phyloP scores from a whole-genome alignment of 2,113 vertebrate species.

The Tangachromis dhanisi region DNA sequence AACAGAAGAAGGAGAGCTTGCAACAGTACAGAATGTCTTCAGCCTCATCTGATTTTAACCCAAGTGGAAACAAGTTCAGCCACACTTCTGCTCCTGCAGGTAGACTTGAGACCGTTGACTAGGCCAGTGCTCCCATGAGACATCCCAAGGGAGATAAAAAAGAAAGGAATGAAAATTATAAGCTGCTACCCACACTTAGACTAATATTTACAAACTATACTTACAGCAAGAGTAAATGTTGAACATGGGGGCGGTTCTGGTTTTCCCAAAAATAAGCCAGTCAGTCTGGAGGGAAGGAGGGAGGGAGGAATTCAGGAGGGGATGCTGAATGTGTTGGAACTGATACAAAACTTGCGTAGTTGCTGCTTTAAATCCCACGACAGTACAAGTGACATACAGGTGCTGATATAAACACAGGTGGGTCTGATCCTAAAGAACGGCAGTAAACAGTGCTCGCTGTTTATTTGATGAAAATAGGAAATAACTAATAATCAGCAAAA shows the following conservation, averaged over 20 bases:
- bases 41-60: constrained; percentile 36
- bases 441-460: not conserved
- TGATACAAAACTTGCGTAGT: not conserved
- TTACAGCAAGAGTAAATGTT: constrained; percentile 21
- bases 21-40: constrained; percentile 29
- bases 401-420: not conserved
- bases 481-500: not conserved
- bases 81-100: constrained; percentile 7
- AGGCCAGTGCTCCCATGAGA: not conserved
- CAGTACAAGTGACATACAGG: not conserved
- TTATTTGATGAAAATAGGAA: not conserved
- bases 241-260: not conserved
- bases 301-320: not conserved
- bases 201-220: constrained; percentile 30
- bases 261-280: not conserved
- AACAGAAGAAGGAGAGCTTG: not conserved
- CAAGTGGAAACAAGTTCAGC: constrained; percentile 52
- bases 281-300: not conserved
- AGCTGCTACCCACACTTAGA: not conserved
- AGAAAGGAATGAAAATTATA: not conserved
- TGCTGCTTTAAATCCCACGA: not conserved
- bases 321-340: not conserved
- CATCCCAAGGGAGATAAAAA: not conserved
- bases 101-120: not conserved
- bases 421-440: not conserved